Base-by-base conservation (phyloP, 2,797 vertebrate genomes). In the Sebastes itinus region DNA sequence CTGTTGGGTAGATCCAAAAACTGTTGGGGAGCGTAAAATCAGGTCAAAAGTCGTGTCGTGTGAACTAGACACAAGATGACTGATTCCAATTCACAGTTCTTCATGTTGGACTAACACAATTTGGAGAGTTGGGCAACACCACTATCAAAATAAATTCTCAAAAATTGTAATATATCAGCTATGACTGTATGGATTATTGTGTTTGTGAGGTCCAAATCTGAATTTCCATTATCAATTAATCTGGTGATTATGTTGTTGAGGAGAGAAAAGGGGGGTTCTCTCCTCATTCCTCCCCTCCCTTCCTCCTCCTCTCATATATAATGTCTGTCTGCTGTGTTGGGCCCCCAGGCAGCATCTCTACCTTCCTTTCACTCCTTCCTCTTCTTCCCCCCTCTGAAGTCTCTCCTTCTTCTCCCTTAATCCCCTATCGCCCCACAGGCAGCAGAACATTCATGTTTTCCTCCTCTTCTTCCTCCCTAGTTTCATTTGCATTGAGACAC, bases 301-400 rank as follows among this genome's bases (percentile, higher is more conserved):
- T 18, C 66, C 49, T 68, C 46, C 6, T n/a, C 23, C 72, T 77
- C 55, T 52, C 69, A 54, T 78, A 60, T 77, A 77, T 86, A 74
- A 77, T 78, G 86, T 86, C 58, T 91, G 84, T 90, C 87, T 92
- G 77, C 82, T 76, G 84, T 79, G 64, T 49, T 75, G 81, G 82
- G 82, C 91, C 92, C 28, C 78, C 78, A 84, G 93, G 93, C 92
- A 92, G 77, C 83, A 84, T 92, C 84, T 90, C 89, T 89, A 91
- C 92, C 92, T 92, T 92, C 75, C 80, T 75, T 80, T 87, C 81
- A 82, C 90, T 77, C 82, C 65, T 68, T 68, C 64, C 54, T 62
- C 54, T 55, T 52, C 49, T 76, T 64, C 69, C 25, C n/a, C 72
- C 56, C 16, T 22, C 55, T 56, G 10, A 78, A 78, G 71, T 81